These are phyloP conservation scores for Pissodes strobi DNA, from an alignment of 1,140 invertebrate species.

Conservation along the genomic window DNA sequence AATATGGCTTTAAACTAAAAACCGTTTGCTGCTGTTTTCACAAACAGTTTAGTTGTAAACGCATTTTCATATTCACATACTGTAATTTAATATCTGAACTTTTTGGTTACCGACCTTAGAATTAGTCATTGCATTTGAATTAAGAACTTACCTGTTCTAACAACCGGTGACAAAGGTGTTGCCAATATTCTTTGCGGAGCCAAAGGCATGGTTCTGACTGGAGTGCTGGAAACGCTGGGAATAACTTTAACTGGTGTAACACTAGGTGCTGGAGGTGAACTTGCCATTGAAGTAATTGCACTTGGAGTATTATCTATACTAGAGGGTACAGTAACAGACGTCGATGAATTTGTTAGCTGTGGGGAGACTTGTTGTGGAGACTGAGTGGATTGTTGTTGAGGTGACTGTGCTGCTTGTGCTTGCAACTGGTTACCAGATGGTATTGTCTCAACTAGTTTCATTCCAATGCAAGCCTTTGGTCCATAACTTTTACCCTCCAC, in stretches of 20 bases:
- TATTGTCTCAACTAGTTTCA: constrained; percentile 93
- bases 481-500: constrained; percentile 96
- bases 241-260: constrained; percentile 45
- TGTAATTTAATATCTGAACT: too few relatives aligned
- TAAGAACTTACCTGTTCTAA: constrained; percentile 27
- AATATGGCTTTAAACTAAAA: too few relatives aligned
- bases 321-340: constrained; percentile 26
- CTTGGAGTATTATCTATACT: constrained; percentile 52
- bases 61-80: too few relatives aligned
- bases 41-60: too few relatives aligned
- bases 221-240: constrained; percentile 25
- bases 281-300: constrained; percentile 40
- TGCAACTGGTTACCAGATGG: constrained; percentile 57
- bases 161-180: constrained; percentile 18
- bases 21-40: too few relatives aligned
- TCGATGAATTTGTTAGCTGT: constrained; percentile 21
- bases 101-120: too few relatives aligned
- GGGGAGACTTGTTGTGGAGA: constrained; percentile 39
- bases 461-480: constrained; percentile 90
- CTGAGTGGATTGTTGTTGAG: constrained; percentile 28
- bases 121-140: too few relatives aligned
- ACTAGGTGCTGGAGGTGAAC: constrained; percentile 52
- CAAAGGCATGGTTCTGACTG: constrained; percentile 42
- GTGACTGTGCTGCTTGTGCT: constrained; percentile 27
- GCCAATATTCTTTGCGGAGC: constrained; percentile 53